phyloP scores from a whole-genome alignment of 2,888 invertebrate genomes.

The Lathronympha strigana region DNA sequence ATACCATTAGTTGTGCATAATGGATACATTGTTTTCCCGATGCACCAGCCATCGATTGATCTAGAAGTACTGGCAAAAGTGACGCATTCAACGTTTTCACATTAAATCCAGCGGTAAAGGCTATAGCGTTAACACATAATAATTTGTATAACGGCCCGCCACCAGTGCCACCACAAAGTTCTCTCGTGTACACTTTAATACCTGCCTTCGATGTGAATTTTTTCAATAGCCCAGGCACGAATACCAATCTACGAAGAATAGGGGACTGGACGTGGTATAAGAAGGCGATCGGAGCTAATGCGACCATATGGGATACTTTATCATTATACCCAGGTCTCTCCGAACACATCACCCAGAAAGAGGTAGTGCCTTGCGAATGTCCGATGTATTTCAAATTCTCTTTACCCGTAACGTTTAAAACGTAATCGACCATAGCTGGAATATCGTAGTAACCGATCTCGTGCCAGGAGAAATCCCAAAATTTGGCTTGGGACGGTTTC shows the following conservation, averaged over 20 bases:
- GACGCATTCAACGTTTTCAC: slow-evolving; percentile 82
- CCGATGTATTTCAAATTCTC: slow-evolving; percentile 86
- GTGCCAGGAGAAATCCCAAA: slow-evolving; percentile 91
- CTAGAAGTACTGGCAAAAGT: slow-evolving; percentile 81
- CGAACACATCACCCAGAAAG: slow-evolving; percentile 83
- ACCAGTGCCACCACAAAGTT: slow-evolving; percentile 64
- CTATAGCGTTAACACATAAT: slow-evolving; percentile 85
- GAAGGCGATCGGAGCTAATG: slow-evolving; percentile 84
- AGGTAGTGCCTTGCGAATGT: slow-evolving; percentile 87
- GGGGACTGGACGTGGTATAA: slow-evolving; percentile 70
- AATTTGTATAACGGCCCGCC: slow-evolving; percentile 68
- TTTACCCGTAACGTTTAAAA: slow-evolving; percentile 79
- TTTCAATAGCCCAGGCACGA: slow-evolving; percentile 59
- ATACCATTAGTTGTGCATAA: slow-evolving; percentile 76
- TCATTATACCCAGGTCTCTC: slow-evolving; percentile 81
- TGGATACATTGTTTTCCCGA: slow-evolving; percentile 81
- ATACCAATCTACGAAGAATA: slow-evolving; percentile 57
- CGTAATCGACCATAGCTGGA: slow-evolving; percentile 91
- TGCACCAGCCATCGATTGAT: slow-evolving; percentile 82
- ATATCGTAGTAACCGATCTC: slow-evolving; percentile 91
- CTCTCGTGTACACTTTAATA: slow-evolving; percentile 18
- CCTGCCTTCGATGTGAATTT: slow-evolving; percentile 61
- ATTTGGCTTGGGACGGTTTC: slow-evolving; percentile 67
- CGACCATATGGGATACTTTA: slow-evolving; percentile 81
- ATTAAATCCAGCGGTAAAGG: slow-evolving; percentile 84